phyloP scores from a whole-genome alignment of 2,113 vertebrate genomes.

The Hydrolagus affinis region DNA sequence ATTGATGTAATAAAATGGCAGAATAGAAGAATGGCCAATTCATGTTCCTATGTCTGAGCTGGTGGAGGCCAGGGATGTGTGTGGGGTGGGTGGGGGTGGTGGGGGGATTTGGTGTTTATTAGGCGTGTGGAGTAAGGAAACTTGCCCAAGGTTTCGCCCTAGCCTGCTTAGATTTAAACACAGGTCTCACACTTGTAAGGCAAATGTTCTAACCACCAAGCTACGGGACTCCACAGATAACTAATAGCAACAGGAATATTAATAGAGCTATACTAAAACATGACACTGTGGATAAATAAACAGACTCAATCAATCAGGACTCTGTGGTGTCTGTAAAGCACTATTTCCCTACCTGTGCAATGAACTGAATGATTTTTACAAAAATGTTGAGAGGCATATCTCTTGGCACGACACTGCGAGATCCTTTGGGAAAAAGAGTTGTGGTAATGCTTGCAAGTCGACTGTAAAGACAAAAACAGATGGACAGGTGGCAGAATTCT shows the following conservation, averaged over 20 bases:
- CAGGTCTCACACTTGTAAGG: no score
- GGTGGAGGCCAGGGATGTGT: no score
- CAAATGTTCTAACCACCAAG: no score
- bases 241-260: not conserved
- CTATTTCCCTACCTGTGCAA: slow-evolving; percentile 73
- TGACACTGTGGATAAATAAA: not conserved
- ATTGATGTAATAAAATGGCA: no score
- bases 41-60: no score
- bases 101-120: no score
- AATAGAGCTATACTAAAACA: not conserved
- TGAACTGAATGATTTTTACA: slow-evolving; percentile 98
- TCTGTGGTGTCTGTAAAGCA: not conserved
- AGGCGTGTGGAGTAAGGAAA: no score
- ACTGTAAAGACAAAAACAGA: slow-evolving; percentile 55
- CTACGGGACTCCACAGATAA: no score
- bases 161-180: no score
- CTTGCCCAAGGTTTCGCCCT: no score
- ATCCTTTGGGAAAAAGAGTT: slow-evolving; percentile 95
- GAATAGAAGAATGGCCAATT: no score
- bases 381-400: slow-evolving; percentile 98
- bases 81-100: no score
- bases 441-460: slow-evolving; percentile 92
- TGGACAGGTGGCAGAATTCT: not conserved
- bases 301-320: not conserved
- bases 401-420: slow-evolving; percentile 87